Evolutionary conservation across 2,888 invertebrate genomes (phyloP).

Genomic region (Drosophila parthenogenetica): DNA sequence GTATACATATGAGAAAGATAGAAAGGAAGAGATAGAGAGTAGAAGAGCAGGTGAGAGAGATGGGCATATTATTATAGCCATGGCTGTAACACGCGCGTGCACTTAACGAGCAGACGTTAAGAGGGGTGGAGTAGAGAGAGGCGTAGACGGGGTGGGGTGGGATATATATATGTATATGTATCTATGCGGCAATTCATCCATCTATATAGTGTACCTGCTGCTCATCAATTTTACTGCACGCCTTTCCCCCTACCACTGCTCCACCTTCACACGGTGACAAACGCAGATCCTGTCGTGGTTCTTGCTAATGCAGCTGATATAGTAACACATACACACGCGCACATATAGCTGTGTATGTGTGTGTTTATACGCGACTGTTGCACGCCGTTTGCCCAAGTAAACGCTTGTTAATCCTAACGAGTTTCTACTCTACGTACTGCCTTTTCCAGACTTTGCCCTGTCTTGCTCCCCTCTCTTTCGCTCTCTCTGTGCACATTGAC

Average conservation of each 20-base stretch:
- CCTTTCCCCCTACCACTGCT: slow-evolving; percentile 48
- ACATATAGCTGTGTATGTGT: slow-evolving; percentile 2
- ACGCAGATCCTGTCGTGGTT: slow-evolving; percentile 54
- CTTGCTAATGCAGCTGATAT: slow-evolving; percentile 72
- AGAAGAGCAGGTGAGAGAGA: slow-evolving; percentile 2
- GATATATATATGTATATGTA: slow-evolving; percentile 15
- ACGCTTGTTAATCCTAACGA: slow-evolving; percentile 82
- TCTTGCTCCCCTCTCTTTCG: neutral
- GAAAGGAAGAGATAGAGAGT: neutral
- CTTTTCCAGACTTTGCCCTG: neutral
- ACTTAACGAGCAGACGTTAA: slow-evolving; percentile 62
- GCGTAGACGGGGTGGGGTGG: neutral
- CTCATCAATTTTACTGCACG: slow-evolving; percentile 78
- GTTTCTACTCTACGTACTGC: slow-evolving; percentile 56
- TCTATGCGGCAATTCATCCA: slow-evolving; percentile 60
- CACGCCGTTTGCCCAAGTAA: slow-evolving; percentile 74
- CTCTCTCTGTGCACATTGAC: slow-evolving; percentile 53
- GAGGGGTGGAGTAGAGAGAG: neutral
- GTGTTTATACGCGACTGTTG: slow-evolving; percentile 56
- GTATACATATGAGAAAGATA: neutral
- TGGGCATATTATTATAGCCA: slow-evolving; percentile 63
- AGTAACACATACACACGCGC: slow-evolving; percentile 20
- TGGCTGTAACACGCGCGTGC: slow-evolving; percentile 70
- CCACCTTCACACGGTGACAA: slow-evolving; percentile 56
- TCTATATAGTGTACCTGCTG: slow-evolving; percentile 59